Conservation (phyloP, 2,888 invertebrate genomes). For the Ormia ochracea region DNA sequence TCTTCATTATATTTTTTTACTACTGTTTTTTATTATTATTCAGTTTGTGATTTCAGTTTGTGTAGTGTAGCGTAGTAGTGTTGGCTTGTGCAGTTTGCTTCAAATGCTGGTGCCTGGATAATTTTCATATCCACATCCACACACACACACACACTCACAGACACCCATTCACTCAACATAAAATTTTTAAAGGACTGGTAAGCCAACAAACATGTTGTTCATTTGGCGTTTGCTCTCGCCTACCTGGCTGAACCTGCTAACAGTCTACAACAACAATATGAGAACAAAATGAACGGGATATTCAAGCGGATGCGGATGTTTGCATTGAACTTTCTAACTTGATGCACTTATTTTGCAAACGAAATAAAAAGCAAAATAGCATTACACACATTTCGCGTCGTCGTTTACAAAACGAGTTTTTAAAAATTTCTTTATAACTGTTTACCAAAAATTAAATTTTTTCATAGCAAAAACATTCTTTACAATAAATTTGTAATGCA, state of each 20-base stretch:
- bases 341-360: constrained; percentile 1
- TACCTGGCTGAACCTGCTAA: background rate
- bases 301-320: constrained; percentile 59
- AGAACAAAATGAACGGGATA: background rate
- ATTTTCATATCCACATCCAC: constrained; percentile 65
- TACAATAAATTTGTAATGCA: no score
- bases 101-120: constrained; percentile 69
- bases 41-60: background rate
- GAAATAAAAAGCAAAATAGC: constrained; percentile 60
- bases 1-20: no score
- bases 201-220: constrained; percentile 14
- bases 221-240: background rate
- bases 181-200: background rate
- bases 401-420: no score
- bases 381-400: no score
- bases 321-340: constrained; percentile 65
- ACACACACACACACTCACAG: constrained; percentile 30
- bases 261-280: background rate
- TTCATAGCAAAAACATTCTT: no score
- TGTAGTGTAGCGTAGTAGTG: background rate
- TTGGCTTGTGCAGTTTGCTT: constrained; percentile 36
- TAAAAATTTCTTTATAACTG: no score
- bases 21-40: constrained; percentile 1
- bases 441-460: no score
- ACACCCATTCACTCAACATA: constrained; percentile 25